Conservation (phyloP, 2,113 vertebrate genomes). For the Gobius niger region DNA sequence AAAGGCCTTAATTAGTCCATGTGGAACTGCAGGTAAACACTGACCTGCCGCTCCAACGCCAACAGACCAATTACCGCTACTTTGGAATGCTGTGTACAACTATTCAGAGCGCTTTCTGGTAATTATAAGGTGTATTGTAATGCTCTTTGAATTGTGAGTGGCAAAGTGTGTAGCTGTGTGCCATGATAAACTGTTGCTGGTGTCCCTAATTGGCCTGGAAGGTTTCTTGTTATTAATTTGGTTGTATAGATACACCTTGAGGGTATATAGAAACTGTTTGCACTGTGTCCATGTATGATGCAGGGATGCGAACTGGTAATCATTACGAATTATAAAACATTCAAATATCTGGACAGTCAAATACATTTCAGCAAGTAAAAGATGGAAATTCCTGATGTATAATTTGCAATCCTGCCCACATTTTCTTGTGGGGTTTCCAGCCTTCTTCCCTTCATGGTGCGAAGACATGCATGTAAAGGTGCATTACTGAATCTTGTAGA, state of each 20-base stretch:
- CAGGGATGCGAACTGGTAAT: too few species aligned
- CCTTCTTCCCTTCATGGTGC: background rate
- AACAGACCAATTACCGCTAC: slow-evolving; percentile 14
- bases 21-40: slow-evolving; percentile 19
- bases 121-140: slow-evolving; percentile 3
- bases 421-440: background rate
- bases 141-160: slow-evolving; percentile 2
- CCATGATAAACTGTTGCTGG: background rate
- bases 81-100: slow-evolving; percentile 6
- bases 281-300: background rate
- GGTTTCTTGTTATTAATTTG: background rate
- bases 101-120: background rate
- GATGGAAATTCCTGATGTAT: too few species aligned
- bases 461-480: background rate
- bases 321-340: too few species aligned
- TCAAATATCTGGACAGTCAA: too few species aligned
- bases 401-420: too few species aligned
- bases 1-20: slow-evolving; percentile 24
- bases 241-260: background rate
- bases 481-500: background rate
- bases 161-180: background rate
- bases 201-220: background rate
- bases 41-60: background rate
- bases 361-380: too few species aligned
- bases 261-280: background rate